These are phyloP conservation scores for Macrotus californicus DNA, from an alignment of 2,113 vertebrate genomes.

Conservation along the genomic window DNA sequence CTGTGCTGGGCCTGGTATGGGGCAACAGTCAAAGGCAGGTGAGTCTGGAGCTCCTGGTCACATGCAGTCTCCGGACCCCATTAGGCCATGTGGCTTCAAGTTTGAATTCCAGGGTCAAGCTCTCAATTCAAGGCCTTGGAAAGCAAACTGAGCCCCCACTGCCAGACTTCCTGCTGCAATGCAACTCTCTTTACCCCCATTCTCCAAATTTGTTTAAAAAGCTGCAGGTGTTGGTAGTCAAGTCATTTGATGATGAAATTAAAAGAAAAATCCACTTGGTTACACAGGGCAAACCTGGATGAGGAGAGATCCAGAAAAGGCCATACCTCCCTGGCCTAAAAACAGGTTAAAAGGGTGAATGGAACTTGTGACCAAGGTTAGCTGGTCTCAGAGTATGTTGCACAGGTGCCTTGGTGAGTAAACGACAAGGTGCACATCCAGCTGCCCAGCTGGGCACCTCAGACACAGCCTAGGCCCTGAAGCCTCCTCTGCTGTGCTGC, in stretches of 20 bases:
- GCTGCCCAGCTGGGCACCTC: neutral
- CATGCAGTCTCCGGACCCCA: neutral
- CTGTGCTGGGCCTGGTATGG: too few relatives aligned
- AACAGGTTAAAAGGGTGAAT: neutral
- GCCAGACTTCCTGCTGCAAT: neutral
- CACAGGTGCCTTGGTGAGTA: neutral
- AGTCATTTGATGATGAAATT: neutral
- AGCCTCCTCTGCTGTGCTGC: neutral
- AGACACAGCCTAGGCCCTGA: neutral
- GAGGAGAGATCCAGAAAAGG: neutral
- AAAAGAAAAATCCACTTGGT: neutral
- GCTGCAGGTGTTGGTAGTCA: neutral
- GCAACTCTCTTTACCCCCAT: neutral
- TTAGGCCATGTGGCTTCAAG: neutral
- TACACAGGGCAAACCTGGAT: neutral
- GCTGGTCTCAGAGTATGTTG: rapidly evolving
- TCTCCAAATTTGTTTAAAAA: neutral
- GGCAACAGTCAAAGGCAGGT: neutral
- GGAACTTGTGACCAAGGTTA: neutral
- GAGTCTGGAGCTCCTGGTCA: neutral
- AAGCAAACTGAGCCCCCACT: neutral
- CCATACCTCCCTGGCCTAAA: neutral
- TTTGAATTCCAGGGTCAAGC: neutral
- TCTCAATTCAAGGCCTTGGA: neutral
- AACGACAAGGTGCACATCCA: neutral